Conservation (phyloP, 2,797 vertebrate species). For the Anableps anableps region DNA sequence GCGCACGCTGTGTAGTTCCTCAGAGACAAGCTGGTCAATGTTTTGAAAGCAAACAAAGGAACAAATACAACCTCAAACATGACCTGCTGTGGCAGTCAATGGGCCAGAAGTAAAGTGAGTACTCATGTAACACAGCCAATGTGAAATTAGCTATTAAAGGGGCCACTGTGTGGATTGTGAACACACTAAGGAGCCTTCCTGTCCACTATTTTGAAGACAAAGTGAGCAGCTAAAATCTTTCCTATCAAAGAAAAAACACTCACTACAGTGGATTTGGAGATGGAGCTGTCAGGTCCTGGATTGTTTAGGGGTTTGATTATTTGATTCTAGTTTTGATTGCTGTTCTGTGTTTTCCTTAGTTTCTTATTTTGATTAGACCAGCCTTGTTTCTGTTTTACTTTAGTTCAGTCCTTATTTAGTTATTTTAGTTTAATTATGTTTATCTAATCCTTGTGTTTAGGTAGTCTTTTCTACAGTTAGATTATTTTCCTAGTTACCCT, state of each 20-base stretch:
- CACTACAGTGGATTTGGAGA: background rate
- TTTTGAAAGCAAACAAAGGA: slow-evolving; percentile 44
- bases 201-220: slow-evolving; percentile 19
- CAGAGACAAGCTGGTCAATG: slow-evolving; percentile 30
- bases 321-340: too few relatives aligned
- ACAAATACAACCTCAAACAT: slow-evolving; percentile 28
- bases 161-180: slow-evolving; percentile 14
- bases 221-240: slow-evolving; percentile 36
- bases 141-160: slow-evolving; percentile 15
- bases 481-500: too few relatives aligned
- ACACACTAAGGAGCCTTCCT: slow-evolving; percentile 6
- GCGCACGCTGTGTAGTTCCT: slow-evolving; percentile 27
- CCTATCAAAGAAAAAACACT: slow-evolving; percentile 1
- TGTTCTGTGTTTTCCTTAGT: too few relatives aligned
- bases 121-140: slow-evolving; percentile 21
- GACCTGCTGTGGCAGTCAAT: slow-evolving; percentile 39
- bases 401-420: too few relatives aligned
- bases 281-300: too few relatives aligned
- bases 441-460: too few relatives aligned
- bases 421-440: too few relatives aligned
- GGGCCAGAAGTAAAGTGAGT: slow-evolving; percentile 38
- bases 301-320: too few relatives aligned
- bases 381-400: too few relatives aligned
- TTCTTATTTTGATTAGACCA: too few relatives aligned
- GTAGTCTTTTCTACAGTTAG: too few relatives aligned